A percentile compares a stretch with the other conserved stretches of the same genome.
Evolutionary conservation across 2,888 invertebrate species (phyloP).

Genomic region (Drosophila kuntzei): DNA sequence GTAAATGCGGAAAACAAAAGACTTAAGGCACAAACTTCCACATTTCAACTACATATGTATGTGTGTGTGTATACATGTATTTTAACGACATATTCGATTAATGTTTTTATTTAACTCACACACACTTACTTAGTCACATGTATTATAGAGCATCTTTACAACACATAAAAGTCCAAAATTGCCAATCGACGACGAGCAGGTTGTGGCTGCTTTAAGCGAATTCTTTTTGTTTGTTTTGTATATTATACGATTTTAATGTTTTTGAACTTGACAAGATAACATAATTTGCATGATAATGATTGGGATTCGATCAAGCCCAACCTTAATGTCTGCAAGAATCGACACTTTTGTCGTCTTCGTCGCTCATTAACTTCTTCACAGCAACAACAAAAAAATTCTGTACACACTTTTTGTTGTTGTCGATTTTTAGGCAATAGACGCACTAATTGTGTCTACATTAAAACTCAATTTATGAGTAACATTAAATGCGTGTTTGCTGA

Average conservation of each 20-base stretch:
- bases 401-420: constrained; percentile 19
- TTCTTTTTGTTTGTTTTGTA: constrained; percentile 42
- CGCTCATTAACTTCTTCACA: constrained; percentile 41
- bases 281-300: constrained; percentile 73
- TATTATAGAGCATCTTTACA: constrained; percentile 42
- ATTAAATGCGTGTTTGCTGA: constrained; percentile 33
- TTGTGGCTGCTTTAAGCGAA: constrained; percentile 17
- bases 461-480: constrained; percentile 71
- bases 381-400: constrained; percentile 40
- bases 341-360: constrained; percentile 11
- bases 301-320: constrained; percentile 32
- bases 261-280: constrained; percentile 72
- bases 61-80: constrained; percentile 15
- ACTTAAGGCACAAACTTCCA: constrained; percentile 73
- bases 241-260: constrained; percentile 72
- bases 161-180: constrained; percentile 32
- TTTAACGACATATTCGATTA: constrained; percentile 72
- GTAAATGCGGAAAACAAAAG: constrained; percentile 69
- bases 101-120: constrained; percentile 41
- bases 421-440: constrained; percentile 42
- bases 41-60: constrained; percentile 10
- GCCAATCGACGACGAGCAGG: constrained; percentile 13
- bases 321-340: constrained; percentile 55
- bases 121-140: constrained; percentile 10
- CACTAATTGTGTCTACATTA: constrained; percentile 65